Evolutionary conservation across 1,140 invertebrate genomes (phyloP), one percentile per base, ranked within the genome.

Genomic region (Ceratina australensis): DNA sequence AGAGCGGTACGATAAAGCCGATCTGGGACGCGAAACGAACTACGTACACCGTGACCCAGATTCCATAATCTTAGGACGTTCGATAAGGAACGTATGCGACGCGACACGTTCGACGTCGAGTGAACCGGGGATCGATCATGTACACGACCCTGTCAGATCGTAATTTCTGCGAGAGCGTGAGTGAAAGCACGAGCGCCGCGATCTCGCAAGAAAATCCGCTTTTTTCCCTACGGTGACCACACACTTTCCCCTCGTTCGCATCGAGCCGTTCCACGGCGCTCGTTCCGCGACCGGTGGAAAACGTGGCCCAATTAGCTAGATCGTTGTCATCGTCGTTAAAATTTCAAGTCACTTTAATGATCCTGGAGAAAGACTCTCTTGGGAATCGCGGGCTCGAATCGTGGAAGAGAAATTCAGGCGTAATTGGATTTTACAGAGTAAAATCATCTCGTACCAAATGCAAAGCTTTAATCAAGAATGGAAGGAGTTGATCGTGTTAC

Each of bases 231-330:
- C 67, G 65, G 50, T 82, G 73, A 77, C 78, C 73, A 71, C 69
- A 65, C 56, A 83, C 81, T 84, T 83, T 84, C 83, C 66, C 81
- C 78, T 80, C 67, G 72, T 78, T 80, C 33, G 33, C 10, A 80
- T 84, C 69, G 65, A 42, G 33, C 33, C 68, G 72, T 80, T 67
- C 52, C 52, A 7, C n/a, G 52, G 52, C 52, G 15, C 52, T 54
- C 4, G 15, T n/a, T 54, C 52, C 13, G 52, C 15, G 52, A 54
- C n/a, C 52, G 52, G 16, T 54, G 16, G 52, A 54, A 54, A 54
- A 18, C 52, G 52, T 18, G 52, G 33, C 33, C 33, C 8, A 42
- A 42, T 42, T 42, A 42, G 33, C 33, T 5, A 5, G 33, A 10
- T 42, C 33, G 33, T 42, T 42, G 33, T 42, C 33, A 42, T 42